Evolutionary conservation across 2,113 vertebrate genomes (phyloP), one percentile per base, ranked within the genome.

Genomic region (Myiopsitta monachus): DNA sequence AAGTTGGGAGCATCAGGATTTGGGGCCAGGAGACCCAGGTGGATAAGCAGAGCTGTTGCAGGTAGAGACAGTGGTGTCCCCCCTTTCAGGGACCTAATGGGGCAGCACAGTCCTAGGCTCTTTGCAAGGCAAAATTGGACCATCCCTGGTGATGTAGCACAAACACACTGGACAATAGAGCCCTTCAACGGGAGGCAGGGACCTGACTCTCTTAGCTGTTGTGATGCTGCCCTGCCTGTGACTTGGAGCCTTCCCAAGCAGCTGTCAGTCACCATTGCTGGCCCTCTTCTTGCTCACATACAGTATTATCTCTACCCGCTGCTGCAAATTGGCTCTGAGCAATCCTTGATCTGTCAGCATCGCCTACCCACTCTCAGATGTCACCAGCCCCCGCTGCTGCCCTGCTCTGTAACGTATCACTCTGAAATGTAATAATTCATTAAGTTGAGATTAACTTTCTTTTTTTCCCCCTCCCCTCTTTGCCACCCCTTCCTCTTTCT

Each of bases 271-370:
- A 96, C 76, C 39, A 0, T 36, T 2, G 72, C 93, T 84, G 87
- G 90, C 93, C 95, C 76, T 79, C 66, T 83, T 96, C 95, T 97
- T 92, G 49, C 87, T 96, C 87, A 76, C 95, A 95, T 36, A 75
- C 93, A 70, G 88, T 46, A 83, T 92, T 97, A 89, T 96, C 90
- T 95, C 95, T 96, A 83, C 95, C 96, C 67, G 94, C 94, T 96
- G 96, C 96, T 97, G 94, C 84, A 97, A 97, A 97, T 97, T 92
- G 94, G 95, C 94, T 95, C 96, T 97, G 95, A 97, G 94, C 88
- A 97, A 95, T 97, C 94, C 94, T 91, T 97, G 95, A 96, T 96
- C 95, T 97, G 96, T 96, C 97, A 97, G 81, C 94, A 92, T 96
- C 82, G 79, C 97, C 95, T 91, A 97, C 97, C 95, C 94, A 87